Percentiles rank a stretch among this genome's conserved stretches.
Conservation (phyloP, 92 coral and sea anemone species). For the Zoanthus solanderi region DNA sequence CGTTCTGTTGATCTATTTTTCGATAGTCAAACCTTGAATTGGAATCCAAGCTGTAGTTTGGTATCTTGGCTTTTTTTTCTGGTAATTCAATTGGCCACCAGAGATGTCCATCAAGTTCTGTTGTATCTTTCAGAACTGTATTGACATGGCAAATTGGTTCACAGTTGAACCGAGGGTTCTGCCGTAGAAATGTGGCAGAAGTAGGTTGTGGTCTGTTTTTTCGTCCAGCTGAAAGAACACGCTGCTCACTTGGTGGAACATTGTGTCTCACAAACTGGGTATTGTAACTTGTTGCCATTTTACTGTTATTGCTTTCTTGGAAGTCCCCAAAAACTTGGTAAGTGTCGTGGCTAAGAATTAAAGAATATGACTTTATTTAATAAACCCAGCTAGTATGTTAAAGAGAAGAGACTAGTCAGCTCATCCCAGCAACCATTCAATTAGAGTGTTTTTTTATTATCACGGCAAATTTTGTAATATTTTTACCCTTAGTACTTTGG, state of each 20-base stretch:
- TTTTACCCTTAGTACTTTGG: too few species aligned
- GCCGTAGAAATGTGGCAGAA: conserved; percentile 87
- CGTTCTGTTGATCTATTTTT: conserved; percentile 44
- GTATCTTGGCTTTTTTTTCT: conserved; percentile 67
- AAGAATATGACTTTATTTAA: not conserved
- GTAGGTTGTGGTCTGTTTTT: conserved; percentile 96
- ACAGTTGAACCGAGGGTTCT: conserved; percentile 88
- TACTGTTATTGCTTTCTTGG: conserved; percentile 40
- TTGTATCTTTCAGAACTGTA: conserved; percentile 61
- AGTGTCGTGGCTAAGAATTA: conserved; percentile 78
- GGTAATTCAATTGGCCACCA: conserved; percentile 97
- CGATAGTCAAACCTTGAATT: conserved; percentile 89
- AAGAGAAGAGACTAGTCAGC: too few species aligned
- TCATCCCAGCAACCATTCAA: too few species aligned
- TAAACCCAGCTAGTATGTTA: too few species aligned
- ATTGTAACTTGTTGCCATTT: conserved; percentile 76
- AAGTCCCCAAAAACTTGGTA: conserved; percentile 84
- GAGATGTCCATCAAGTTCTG: conserved; percentile 37
- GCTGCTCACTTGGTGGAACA: conserved; percentile 78
- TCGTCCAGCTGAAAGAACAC: conserved; percentile 75
- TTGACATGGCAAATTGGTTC: conserved; percentile 95
- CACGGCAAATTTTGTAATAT: too few species aligned
- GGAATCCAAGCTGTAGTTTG: conserved; percentile 80
- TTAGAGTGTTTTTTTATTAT: too few species aligned
- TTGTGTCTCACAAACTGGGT: conserved; percentile 80